A percentile compares a stretch with the other conserved stretches of the same genome.
Conservation (phyloP, 2,888 invertebrate genomes). For the Cenopis cana region DNA sequence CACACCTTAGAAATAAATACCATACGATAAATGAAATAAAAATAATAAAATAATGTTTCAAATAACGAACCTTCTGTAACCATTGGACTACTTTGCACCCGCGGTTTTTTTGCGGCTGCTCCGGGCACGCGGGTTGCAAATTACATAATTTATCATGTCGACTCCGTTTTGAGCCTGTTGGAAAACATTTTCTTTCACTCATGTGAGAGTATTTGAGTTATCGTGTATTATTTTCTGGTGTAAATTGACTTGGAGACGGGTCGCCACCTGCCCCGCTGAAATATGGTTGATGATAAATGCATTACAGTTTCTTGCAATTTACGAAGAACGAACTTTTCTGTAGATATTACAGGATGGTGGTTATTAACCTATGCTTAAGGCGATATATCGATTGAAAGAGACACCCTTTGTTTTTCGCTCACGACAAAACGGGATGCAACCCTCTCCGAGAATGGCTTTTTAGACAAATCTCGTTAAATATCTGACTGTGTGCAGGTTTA, state of each 20-base stretch:
- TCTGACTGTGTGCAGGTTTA: too few species aligned
- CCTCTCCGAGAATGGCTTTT: too few species aligned
- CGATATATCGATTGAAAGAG: too few species aligned
- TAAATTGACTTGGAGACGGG: conserved; percentile 23
- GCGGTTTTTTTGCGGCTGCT: conserved; percentile 42
- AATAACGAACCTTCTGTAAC: conserved; percentile 20
- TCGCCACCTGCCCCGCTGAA: background rate
- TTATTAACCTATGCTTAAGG: too few species aligned
- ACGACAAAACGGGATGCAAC: too few species aligned
- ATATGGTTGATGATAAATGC: conserved; percentile 12
- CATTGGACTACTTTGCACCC: conserved; percentile 8
- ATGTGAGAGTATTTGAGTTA: conserved; percentile 39
- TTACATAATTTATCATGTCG: conserved; percentile 47
- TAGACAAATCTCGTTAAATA: too few species aligned
- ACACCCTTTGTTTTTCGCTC: too few species aligned
- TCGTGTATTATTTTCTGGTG: conserved; percentile 35
- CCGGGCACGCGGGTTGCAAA: conserved; percentile 44
- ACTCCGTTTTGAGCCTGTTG: conserved; percentile 41
- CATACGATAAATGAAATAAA: too few species aligned
- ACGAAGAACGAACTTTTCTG: background rate
- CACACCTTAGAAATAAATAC: too few species aligned
- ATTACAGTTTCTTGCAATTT: background rate
- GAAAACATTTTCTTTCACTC: conserved; percentile 42
- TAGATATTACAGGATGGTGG: background rate
- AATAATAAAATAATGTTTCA: too few species aligned